Evolutionary conservation across 2,888 invertebrate species (phyloP), one percentile per base, ranked within the genome.

Genomic region (Calliopum simillimum): DNA sequence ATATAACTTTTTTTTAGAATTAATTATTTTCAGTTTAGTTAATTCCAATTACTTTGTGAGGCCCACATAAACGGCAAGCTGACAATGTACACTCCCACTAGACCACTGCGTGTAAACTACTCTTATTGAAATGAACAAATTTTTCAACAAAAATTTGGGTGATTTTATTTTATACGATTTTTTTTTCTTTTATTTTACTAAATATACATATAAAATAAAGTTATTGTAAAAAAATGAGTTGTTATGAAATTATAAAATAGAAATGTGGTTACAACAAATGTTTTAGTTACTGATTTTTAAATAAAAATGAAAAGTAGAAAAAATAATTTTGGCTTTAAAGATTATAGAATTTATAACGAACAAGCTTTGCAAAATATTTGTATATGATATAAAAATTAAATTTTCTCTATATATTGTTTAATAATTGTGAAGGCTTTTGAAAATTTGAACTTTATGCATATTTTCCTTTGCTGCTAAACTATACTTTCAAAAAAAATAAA

Each of bases 1-100:
- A 64, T 65, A 47, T 71, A 59, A 43, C 58, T 71, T 69, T 47
- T 62, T 46, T 66, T 49, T 67, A 63, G 62, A 62, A 19, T 68
- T 71, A 71, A 67, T 70, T 68, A 25, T 71, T 70, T 72, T 68
- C 61, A 65, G 56, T 65, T 67, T 61, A 70, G 70, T 73, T 23
- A 76, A 78, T 78, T 79, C 78, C 81, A 80, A 77, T 80, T 79
- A 82, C 82, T 83, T 82, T 79, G 85, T 85, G 81, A 85, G 90
- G 89, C 88, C 89, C 88, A 90, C 90, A 90, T 89, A 89, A 90
- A 90, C 90, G 90, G 90, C 89, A 89, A 89, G 89, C 89, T 90
- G 90, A 88, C 88, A 84, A 82, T 86, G 86, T 86, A 86, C 86
- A 85, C 83, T 86, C 86, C 86, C 85, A 83, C 86, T 85, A 86